Base-by-base conservation (phyloP, 35 echinoderm and acorn worm species). In the Apostichopus californicus region DNA sequence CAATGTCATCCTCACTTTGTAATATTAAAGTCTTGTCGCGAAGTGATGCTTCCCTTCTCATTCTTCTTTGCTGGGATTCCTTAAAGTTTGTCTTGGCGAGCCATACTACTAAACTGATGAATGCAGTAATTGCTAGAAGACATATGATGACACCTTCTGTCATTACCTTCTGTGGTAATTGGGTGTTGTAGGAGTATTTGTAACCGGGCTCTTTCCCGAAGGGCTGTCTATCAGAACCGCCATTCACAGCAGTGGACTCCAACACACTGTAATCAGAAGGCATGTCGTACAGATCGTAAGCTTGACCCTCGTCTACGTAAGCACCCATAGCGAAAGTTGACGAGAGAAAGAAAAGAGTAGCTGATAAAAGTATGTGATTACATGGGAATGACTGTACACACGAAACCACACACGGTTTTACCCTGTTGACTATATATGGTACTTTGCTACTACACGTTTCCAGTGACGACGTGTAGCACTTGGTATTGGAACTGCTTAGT, bases 71-170 rank as follows among this genome's bases (percentile, higher is more conserved):
- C 77, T 98, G 96, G 55, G 92, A 92, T 66, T 98, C 96, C 56
- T 98, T 94, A 87, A 98, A 98, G 83, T 98, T 98, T 0, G 96
- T 96, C 68, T 98, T 98, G 57, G 94, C 86, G 28, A 98, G 89
- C 96, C 96, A 98, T 0, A 98, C 93, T 3, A 98, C 86, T 54
- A 98, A 93, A 46, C 94, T 92, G 14, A 98, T 90, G 53, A 98
- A 98, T 0, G 92, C 94, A 58, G 94, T 98, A 24, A 94, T 60
- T 7, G 96, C 94, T 14, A 98, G 90, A 55, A 98, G 81, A 88
- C 96, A 98, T 59, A 98, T 98, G 63, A 98, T 94, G 5, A 96
- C 63, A 4, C 92, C 88, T 81, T 96, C 95, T 58, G 88, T 93
- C 85, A 95, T 95, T n/a, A 87, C 70, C 82, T 92, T 92, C 18